These are phyloP conservation scores for Ailurus styani DNA, from an alignment of 2,113 vertebrate genomes.

Conservation along the genomic window DNA sequence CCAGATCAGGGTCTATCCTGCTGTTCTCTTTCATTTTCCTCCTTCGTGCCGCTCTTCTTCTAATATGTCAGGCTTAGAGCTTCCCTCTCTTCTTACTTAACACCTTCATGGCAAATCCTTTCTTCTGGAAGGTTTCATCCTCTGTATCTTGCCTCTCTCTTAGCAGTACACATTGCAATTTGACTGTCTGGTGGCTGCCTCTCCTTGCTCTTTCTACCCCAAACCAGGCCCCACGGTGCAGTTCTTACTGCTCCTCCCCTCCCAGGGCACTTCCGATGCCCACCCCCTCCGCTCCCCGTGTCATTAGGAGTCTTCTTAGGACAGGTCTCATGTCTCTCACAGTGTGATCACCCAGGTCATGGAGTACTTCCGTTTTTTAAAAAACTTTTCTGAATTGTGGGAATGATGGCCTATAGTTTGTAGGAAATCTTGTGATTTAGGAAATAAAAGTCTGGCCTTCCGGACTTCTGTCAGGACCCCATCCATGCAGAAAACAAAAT, in stretches of 20 bases:
- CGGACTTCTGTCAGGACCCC: not conserved
- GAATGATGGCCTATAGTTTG: not conserved
- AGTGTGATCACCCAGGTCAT: not conserved
- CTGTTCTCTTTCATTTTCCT: not conserved
- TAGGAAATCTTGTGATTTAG: not conserved
- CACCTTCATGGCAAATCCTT: not conserved
- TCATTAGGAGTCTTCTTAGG: not conserved
- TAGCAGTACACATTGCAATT: too few species aligned
- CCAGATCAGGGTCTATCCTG: not conserved
- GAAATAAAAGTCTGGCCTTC: not conserved
- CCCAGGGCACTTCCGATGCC: not conserved
- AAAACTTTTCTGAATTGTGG: not conserved
- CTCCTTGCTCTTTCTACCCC: not conserved
- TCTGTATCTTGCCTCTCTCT: not conserved
- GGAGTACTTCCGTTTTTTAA: not conserved
- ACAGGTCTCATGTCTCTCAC: not conserved
- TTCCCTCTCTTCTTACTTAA: not conserved
- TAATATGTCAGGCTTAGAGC: not conserved
- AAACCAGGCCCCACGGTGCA: too few species aligned
- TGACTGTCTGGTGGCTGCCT: not conserved
- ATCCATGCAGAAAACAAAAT: not conserved
- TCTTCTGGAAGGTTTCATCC: not conserved
- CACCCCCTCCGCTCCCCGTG: accelerated
- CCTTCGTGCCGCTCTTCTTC: not conserved
- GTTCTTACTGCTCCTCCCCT: too few species aligned